Evolutionary conservation across 2,888 invertebrate species (phyloP).

Genomic region (Ethmia dodecea): DNA sequence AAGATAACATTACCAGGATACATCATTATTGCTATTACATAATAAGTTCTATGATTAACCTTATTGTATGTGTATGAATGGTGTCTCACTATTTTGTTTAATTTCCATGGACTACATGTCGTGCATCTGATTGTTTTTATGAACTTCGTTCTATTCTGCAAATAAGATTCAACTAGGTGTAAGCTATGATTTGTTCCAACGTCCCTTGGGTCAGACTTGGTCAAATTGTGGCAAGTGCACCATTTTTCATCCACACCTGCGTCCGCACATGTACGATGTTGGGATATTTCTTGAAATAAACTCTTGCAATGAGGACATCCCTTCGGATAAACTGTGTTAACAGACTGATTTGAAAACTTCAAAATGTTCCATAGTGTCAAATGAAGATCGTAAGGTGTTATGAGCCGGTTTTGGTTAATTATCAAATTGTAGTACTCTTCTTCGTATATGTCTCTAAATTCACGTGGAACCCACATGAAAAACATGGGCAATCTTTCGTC

Average conservation of each 20-base stretch:
- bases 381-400: constrained; percentile 86
- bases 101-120: constrained; percentile 66
- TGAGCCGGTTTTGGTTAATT: constrained; percentile 80
- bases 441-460: constrained; percentile 73
- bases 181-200: constrained; percentile 59
- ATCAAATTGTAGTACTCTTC: constrained; percentile 75
- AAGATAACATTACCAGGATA: constrained; percentile 80
- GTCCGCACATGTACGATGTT: constrained; percentile 80
- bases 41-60: constrained; percentile 46
- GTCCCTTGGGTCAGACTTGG: constrained; percentile 40
- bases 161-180: constrained; percentile 43
- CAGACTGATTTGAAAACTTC: constrained; percentile 52
- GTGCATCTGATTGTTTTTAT: constrained; percentile 39
- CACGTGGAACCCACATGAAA: constrained; percentile 81
- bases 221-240: constrained; percentile 83
- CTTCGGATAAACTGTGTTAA: constrained; percentile 40
- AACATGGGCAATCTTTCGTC: constrained; percentile 87
- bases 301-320: constrained; percentile 81
- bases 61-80: constrained; percentile 49
- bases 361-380: constrained; percentile 81
- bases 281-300: constrained; percentile 76
- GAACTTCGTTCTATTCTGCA: constrained; percentile 28
- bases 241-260: constrained; percentile 83
- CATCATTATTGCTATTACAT: constrained; percentile 80
- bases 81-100: constrained; percentile 65